phyloP scores from a whole-genome alignment of 2,797 vertebrate genomes.

The Micropoecilia bifurca region DNA sequence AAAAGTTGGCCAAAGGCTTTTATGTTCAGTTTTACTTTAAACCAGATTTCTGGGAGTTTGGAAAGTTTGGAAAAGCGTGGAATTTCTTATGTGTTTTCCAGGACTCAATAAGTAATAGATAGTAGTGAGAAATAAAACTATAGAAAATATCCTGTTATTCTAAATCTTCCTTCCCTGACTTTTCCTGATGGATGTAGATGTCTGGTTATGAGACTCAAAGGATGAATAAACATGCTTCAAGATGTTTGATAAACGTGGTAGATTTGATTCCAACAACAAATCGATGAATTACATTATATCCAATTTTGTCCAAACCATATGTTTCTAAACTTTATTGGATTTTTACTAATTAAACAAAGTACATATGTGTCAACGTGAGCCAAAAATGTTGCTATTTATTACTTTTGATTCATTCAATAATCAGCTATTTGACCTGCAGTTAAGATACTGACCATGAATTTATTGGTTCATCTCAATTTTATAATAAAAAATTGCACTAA shows the following conservation, averaged over 20 bases:
- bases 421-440: neutral
- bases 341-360: neutral
- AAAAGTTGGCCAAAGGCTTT: slow-evolving; percentile 54
- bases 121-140: neutral
- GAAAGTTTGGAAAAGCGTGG: neutral
- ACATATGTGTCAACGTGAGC: neutral
- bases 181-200: neutral
- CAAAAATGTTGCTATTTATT: neutral
- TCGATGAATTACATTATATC: neutral
- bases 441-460: neutral
- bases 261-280: neutral
- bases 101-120: neutral
- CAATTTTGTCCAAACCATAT: neutral
- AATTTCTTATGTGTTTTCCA: neutral
- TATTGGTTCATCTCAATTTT: neutral
- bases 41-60: neutral
- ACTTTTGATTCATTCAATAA: neutral
- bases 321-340: neutral
- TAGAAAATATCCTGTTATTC: neutral
- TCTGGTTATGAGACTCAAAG: neutral
- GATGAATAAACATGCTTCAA: neutral
- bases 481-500: neutral
- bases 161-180: neutral
- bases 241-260: neutral
- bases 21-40: slow-evolving; percentile 21